phyloP scores from a whole-genome alignment of 64 coral and sea anemone genomes.

The Dendronephthya gigantea region DNA sequence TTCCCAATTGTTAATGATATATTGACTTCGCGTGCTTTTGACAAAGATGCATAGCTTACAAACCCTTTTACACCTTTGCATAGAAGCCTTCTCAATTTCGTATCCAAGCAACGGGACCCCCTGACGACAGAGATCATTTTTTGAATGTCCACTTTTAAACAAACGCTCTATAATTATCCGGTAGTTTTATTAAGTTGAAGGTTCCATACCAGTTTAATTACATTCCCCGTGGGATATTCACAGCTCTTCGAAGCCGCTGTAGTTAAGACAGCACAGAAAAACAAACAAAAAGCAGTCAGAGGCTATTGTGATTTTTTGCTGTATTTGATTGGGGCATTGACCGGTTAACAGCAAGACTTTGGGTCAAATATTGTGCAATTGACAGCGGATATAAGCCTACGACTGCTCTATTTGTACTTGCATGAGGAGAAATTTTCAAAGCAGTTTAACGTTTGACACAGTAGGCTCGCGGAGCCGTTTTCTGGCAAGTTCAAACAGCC shows the following conservation, averaged over 20 bases:
- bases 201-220: neutral
- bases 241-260: neutral
- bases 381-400: neutral
- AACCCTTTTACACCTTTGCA: neutral
- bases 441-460: neutral
- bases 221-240: neutral
- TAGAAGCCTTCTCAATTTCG: neutral
- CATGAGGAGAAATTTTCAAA: neutral
- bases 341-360: neutral
- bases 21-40: neutral
- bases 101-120: neutral
- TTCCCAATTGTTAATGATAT: neutral
- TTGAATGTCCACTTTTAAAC: neutral
- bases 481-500: neutral
- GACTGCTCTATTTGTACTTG: neutral
- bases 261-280: neutral
- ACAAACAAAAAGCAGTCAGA: neutral
- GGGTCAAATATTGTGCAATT: neutral
- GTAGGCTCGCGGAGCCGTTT: neutral
- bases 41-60: neutral
- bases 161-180: neutral
- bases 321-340: neutral
- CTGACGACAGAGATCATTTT: neutral
- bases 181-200: conserved; percentile 8
- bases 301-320: neutral